phyloP scores from a whole-genome alignment of 2,888 invertebrate species.

The Chaetogeoica ovagalla region DNA sequence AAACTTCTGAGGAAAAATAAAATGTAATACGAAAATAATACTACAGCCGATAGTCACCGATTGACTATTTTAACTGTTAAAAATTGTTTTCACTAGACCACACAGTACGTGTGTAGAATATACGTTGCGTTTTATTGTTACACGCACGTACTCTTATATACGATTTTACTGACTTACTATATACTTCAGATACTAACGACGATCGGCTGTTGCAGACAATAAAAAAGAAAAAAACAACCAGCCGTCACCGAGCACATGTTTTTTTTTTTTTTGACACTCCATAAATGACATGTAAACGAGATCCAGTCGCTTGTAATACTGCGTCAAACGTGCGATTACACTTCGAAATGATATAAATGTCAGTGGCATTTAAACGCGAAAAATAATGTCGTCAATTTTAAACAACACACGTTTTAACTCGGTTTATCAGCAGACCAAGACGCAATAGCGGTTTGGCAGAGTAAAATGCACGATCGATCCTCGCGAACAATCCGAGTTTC shows the following conservation, averaged over 20 bases:
- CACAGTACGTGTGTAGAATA: not conserved
- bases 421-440: no score
- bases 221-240: not conserved
- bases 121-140: not conserved
- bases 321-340: not conserved
- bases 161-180: no score
- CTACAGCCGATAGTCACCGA: not conserved
- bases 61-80: not conserved
- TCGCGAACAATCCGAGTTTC: no score
- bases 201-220: not conserved
- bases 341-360: not conserved
- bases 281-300: not conserved
- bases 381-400: no score
- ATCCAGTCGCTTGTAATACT: not conserved
- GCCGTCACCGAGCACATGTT: not conserved
- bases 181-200: not conserved
- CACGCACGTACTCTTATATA: no score
- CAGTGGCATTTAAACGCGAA: not conserved
- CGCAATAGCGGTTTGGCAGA: no score
- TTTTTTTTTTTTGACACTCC: not conserved
- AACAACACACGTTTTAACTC: no score
- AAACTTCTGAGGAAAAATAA: not conserved
- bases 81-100: not conserved
- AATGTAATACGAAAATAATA: not conserved
- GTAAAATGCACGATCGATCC: no score